Conservation (phyloP, 2,113 vertebrate species). For the Catharus minimus region DNA sequence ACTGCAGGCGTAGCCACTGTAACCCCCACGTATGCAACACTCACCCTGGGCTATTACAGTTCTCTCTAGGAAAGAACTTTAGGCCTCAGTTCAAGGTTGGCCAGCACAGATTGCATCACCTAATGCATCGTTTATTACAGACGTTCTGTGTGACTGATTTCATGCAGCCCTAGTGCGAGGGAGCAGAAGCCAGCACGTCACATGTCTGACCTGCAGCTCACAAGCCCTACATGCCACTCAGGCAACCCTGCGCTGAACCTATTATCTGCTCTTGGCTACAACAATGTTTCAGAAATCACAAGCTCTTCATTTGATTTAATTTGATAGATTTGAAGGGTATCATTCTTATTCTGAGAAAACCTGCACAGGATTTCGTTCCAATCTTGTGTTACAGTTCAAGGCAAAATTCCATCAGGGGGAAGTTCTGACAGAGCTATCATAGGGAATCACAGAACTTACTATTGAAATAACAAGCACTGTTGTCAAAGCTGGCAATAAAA, state of each 20-base stretch:
- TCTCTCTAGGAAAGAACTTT: neutral
- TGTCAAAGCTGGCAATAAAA: neutral
- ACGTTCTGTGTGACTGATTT: neutral
- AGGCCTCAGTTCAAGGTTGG: constrained; percentile 7
- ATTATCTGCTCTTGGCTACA: constrained; percentile 3
- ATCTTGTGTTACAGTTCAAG: neutral
- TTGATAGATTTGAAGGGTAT: neutral
- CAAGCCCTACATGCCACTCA: neutral
- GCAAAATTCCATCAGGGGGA: neutral
- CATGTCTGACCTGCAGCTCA: neutral
- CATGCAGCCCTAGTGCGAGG: neutral
- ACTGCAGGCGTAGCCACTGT: neutral
- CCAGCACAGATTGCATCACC: neutral
- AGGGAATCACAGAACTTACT: neutral
- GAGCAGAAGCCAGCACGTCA: neutral
- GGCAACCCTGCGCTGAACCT: neutral
- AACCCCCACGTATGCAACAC: neutral
- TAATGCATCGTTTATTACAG: constrained; percentile 2
- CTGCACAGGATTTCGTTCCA: constrained; percentile 12
- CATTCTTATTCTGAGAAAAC: neutral
- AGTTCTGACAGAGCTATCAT: constrained; percentile 22
- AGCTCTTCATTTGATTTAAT: neutral
- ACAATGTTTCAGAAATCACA: neutral
- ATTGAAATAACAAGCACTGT: neutral
- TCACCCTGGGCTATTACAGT: neutral